Base-by-base conservation (phyloP, 2,797 vertebrate genomes). In the Botia kubotai region DNA sequence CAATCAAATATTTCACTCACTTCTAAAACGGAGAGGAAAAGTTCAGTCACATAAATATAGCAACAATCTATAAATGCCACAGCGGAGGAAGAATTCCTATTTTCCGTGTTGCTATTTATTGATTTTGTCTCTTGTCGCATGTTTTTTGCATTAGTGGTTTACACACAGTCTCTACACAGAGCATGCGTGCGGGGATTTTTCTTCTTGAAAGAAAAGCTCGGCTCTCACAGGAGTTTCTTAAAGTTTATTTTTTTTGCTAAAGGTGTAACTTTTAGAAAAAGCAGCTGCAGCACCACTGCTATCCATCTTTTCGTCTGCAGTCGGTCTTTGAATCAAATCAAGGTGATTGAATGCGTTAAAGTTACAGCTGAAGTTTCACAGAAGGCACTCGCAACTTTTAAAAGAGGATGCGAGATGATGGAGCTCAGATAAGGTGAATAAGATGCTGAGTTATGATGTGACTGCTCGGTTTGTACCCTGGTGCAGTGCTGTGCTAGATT, bases 311-410 rank as follows among this genome's bases (percentile, higher is more conserved):
- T 13, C n/a, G 14, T 72, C 63, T 75, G 52, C 69, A 79, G 76
- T 65, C 33, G 63, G 46, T 79, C 58, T 83, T 65, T 58, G 58
- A 75, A 52, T 80, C 39, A 71, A 79, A 69, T 52, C 65, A 77
- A 70, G 63, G 63, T 8, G 21, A 58, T 58, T 77, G 53, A 78
- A 82, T 33, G 72, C 23, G 19, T 16, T 71, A 29, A 68, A 73
- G 62, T 53, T 29, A 60, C 48, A 39, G n/a, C 65, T 82, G 12
- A 70, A 63, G 76, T 70, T 79, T 75, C 58, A 62, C 21, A 36
- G 72, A 77, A 63, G 57, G 23, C 17, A n/a, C 19, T 58, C 10
- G 23, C 13, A 74, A 79, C 46, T 63, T 74, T 74, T 80, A 46
- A 39, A 23, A 62, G 53, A 68, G 62, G 62, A 33, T 79, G 36